Percentiles rank a stretch among this genome's conserved stretches.
phyloP scores from a whole-genome alignment of 2,888 invertebrate species.

The Dicroscelio sp. region DNA sequence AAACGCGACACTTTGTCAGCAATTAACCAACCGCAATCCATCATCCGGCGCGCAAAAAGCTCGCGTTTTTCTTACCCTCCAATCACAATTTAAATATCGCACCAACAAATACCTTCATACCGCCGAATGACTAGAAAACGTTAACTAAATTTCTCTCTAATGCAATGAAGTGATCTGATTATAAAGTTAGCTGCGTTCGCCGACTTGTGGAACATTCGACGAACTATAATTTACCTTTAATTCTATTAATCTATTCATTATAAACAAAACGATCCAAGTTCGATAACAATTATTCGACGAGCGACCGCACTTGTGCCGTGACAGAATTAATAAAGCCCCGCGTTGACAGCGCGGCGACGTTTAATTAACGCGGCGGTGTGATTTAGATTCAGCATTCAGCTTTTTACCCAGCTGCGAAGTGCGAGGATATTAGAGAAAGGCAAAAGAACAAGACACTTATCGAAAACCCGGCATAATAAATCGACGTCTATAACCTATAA shows the following conservation, averaged over 20 bases:
- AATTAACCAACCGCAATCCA: not conserved
- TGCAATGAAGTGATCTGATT: slow-evolving; percentile 56
- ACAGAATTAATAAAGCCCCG: slow-evolving; percentile 7
- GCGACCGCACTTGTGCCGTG: too few species aligned
- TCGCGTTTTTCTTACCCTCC: too few species aligned
- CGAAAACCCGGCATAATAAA: too few species aligned
- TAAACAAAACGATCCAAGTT: slow-evolving; percentile 2
- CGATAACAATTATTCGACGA: not conserved
- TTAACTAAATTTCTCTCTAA: slow-evolving; percentile 37
- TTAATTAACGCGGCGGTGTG: slow-evolving; percentile 30
- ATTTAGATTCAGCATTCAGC: slow-evolving; percentile 48
- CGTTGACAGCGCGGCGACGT: slow-evolving; percentile 15
- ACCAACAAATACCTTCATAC: slow-evolving; percentile 12
- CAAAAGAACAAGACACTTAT: slow-evolving; percentile 25
- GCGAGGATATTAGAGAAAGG: slow-evolving; percentile 1
- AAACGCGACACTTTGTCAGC: not conserved
- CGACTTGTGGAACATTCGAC: slow-evolving; percentile 15
- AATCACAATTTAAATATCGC: not conserved
- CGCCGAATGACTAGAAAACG: not conserved
- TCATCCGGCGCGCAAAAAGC: too few species aligned
- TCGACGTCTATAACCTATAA: too few species aligned
- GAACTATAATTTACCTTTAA: slow-evolving; percentile 34
- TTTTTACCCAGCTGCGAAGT: slow-evolving; percentile 9
- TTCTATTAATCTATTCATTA: slow-evolving; percentile 3
- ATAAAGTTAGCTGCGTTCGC: slow-evolving; percentile 45